These are phyloP conservation scores for Coendou prehensilis DNA, from an alignment of 2,797 vertebrate species.

Conservation along the genomic window DNA sequence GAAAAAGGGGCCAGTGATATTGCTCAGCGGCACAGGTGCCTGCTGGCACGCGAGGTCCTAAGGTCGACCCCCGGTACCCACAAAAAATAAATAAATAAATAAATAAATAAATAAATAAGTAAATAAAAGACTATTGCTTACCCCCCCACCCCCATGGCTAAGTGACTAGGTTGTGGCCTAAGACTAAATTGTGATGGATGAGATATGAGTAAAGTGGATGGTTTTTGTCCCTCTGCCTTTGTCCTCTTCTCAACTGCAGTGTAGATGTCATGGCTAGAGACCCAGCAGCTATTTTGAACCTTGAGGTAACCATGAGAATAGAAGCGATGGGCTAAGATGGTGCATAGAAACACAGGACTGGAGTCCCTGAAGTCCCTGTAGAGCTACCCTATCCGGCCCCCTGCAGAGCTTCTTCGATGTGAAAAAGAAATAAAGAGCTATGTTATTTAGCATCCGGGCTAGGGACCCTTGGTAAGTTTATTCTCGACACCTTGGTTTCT, in stretches of 20 bases:
- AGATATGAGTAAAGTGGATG: background rate
- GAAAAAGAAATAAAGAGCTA: background rate
- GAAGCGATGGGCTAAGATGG: background rate
- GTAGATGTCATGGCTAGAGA: background rate
- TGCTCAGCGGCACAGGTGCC: too few relatives aligned
- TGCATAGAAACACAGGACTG: background rate
- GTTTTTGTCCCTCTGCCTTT: background rate
- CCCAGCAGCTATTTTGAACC: conserved; percentile 8
- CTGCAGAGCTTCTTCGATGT: background rate
- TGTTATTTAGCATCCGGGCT: background rate
- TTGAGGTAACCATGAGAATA: background rate
- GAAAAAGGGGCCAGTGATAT: too few relatives aligned
- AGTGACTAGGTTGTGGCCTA: background rate
- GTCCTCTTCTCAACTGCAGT: background rate
- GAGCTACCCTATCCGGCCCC: background rate
- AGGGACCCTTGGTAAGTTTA: background rate
- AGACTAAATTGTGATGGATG: background rate
- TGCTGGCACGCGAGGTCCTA: too few relatives aligned
- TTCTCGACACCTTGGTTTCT: background rate
- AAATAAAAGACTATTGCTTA: background rate
- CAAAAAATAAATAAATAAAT: too few relatives aligned
- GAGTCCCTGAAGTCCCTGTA: background rate
- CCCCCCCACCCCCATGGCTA: background rate
- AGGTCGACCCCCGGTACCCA: too few relatives aligned
- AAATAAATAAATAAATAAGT: background rate